phyloP scores from a whole-genome alignment of 2,113 vertebrate genomes.

The Tinamus guttatus region DNA sequence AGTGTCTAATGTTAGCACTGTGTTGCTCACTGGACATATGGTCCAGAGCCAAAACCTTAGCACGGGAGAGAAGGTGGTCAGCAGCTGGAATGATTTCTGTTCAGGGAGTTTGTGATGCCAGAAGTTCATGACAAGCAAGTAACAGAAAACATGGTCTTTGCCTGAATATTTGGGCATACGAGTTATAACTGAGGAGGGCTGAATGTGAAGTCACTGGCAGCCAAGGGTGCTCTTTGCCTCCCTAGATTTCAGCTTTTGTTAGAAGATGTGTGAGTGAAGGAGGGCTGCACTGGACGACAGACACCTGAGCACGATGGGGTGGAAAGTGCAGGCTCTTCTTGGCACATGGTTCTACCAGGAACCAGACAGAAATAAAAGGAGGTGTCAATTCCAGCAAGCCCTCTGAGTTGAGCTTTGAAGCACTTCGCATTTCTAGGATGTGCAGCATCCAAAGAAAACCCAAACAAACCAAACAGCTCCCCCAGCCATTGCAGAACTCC shows the following conservation, averaged over 20 bases:
- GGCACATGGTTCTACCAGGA: neutral
- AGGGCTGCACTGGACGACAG: neutral
- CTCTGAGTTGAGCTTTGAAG: neutral
- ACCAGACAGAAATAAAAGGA: neutral
- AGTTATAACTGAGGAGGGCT: neutral
- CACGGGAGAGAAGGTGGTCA: neutral
- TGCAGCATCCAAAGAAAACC: neutral
- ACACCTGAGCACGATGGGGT: rapidly evolving
- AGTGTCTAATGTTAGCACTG: neutral
- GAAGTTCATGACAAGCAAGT: neutral
- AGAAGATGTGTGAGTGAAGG: neutral
- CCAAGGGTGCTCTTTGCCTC: neutral
- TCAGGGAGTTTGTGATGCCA: neutral
- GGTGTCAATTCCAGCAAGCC: neutral
- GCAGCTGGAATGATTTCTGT: neutral
- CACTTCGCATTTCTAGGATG: neutral
- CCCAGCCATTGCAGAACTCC: neutral
- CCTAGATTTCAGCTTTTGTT: neutral
- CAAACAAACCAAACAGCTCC: neutral
- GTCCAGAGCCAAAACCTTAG: neutral
- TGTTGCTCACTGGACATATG: neutral
- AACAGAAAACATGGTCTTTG: neutral
- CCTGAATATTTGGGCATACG: neutral
- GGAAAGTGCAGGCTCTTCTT: neutral
- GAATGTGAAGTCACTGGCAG: neutral